Evolutionary conservation across 2,888 invertebrate species (phyloP), one percentile per base, ranked within the genome.

Genomic region (Cactoblastis cactorum): DNA sequence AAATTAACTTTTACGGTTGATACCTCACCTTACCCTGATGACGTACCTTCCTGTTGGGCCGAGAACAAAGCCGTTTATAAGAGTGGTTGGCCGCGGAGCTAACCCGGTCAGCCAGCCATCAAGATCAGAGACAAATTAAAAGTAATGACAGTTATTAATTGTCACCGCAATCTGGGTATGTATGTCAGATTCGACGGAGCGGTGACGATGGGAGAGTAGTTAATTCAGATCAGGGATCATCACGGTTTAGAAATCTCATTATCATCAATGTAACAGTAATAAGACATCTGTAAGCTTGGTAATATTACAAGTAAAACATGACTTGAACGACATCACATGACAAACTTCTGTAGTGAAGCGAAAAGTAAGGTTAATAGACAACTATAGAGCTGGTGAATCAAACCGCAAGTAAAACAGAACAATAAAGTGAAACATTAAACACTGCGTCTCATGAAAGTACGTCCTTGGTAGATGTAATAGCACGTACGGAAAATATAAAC

Each of bases 101-200:
- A 48, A 35, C 47, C 47, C 47, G 47, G 47, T 47, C 47, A 35
- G 9, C 32, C 32, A 12, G 5, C 45, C 34, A 14, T 18, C 45
- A 19, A 1, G 22, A 18, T 43, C 43, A 43, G 15, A 34, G 19
- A 34, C 34, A 17, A 46, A 46, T 46, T 46, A 46, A 46, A 34
- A 46, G 18, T 19, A 34, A 34, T 32, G 34, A 46, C 34, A 34
- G 19, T 34, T 19, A 41, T 34, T 46, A 46, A 46, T 34, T 46
- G 34, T n/a, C n/a, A n/a, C 34, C 2, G 8, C 6, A 12, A 34
- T 46, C 18, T 33, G 34, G 43, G 28, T 43, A 28, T 43, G 28
- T 28, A 17, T 43, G 43, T 28, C 28, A 28, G 28, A 12, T 15
- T 12, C 28, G 43, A 2, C 15, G 28, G 11, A 15, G 43, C 43